Evolutionary conservation across 1,140 invertebrate genomes (phyloP), one percentile per base, ranked within the genome.

Genomic region (Chlorops oryzae): DNA sequence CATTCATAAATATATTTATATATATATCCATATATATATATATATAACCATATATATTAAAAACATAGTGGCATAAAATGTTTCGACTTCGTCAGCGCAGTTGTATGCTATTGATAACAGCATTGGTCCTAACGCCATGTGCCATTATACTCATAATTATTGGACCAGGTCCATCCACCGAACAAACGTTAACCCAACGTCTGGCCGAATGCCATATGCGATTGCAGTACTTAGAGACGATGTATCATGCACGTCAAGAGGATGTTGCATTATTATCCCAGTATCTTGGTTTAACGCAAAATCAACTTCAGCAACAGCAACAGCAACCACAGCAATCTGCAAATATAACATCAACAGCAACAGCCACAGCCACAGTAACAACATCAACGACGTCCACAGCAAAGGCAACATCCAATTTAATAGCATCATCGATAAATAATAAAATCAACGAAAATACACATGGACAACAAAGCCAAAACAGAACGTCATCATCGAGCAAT

Each of bases 121-220:
- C 74, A 52, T 58, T 77, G 24, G 67, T 78, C 43, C 72, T 79
- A 55, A 60, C 77, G 50, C 78, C 78, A 20, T 79, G 77, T 63
- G 75, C 74, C 52, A 58, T 76, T 27, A 74, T 79, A 57, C 63
- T 79, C 24, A 66, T 80, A 58, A 45, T 69, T 27, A 61, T 69
- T 65, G 65, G 63, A 50, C 65, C 66, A 53, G 70, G 72, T 61
- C 46, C 82, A 60, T 80, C 75, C 50, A 78, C 80, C 49, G 86
- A 87, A 62, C 79, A 84, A 58, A 70, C 80, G 50, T 70, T 88
- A 59, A 80, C 84, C 39, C 78, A 84, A 65, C 74, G 80, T 42
- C 70, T 88, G 55, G 81, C 83, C 20, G 84, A 87, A 52, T 76
- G 87, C 56, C 81, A 84, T 49, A 80, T 84, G 40, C 78, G 83